phyloP scores from a whole-genome alignment of 1,140 invertebrate genomes.

The Pantala flavescens region DNA sequence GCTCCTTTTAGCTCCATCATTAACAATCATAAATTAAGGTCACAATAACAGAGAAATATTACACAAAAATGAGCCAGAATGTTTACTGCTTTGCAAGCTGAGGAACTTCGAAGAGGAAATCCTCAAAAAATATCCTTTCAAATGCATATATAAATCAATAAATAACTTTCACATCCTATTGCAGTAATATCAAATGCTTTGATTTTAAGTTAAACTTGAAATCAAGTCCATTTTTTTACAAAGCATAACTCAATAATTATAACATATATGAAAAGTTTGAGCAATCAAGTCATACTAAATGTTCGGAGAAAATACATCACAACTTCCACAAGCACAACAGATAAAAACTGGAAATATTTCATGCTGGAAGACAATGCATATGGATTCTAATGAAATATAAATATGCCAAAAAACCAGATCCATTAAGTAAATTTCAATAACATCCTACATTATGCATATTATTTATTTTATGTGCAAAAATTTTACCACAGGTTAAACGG shows the following conservation, averaged over 20 bases:
- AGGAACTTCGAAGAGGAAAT: not conserved
- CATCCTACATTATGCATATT: too few relatives aligned
- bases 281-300: not conserved
- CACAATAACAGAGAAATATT: not conserved
- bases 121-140: not conserved
- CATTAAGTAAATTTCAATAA: too few relatives aligned
- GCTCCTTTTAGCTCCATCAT: not conserved
- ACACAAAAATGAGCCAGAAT: not conserved
- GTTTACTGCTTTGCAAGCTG: not conserved
- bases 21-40: not conserved
- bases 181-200: not conserved
- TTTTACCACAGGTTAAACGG: too few relatives aligned
- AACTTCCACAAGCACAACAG: not conserved
- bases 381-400: too few relatives aligned
- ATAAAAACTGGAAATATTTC: not conserved
- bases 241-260: not conserved
- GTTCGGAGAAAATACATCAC: not conserved
- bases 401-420: too few relatives aligned
- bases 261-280: not conserved
- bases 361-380: not conserved
- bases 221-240: too few relatives aligned
- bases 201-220: not conserved
- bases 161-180: not conserved
- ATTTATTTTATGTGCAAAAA: too few relatives aligned
- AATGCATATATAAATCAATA: constrained; percentile 4